A percentile compares a stretch with the other conserved stretches of the same genome.
Conservation (phyloP, 2,113 vertebrate genomes). For the Percopsis transmontana region DNA sequence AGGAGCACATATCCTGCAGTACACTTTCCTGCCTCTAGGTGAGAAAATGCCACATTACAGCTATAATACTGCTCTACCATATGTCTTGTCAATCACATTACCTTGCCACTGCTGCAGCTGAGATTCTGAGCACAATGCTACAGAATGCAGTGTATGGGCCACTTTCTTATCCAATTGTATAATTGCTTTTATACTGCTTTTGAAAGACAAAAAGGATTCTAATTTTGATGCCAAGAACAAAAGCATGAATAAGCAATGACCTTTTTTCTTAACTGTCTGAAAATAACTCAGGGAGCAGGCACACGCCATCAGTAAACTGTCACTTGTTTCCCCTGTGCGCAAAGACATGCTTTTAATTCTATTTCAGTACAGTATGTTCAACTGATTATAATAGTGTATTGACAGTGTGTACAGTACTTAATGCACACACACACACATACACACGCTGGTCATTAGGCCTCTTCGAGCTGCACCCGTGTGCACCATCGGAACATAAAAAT, state of each 20-base stretch:
- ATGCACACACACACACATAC: neutral
- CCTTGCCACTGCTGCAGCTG: too few species aligned
- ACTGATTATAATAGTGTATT: constrained; percentile 25
- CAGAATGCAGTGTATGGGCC: too few species aligned
- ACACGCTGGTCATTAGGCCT: too few species aligned
- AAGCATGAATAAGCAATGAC: constrained; percentile 7
- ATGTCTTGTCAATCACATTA: too few species aligned
- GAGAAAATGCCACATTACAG: too few species aligned
- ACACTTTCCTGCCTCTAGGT: too few species aligned
- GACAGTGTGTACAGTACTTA: constrained; percentile 26
- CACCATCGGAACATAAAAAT: too few species aligned
- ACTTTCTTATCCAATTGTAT: too few species aligned
- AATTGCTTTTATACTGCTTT: neutral
- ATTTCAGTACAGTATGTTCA: constrained; percentile 45
- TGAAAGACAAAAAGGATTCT: constrained; percentile 2
- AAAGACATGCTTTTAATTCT: constrained; percentile 29
- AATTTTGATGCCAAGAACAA: neutral
- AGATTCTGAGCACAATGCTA: too few species aligned
- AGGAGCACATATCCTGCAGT: too few species aligned
- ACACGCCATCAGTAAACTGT: constrained; percentile 20
- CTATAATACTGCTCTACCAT: too few species aligned
- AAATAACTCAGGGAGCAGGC: constrained; percentile 39
- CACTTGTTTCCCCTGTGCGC: constrained; percentile 11
- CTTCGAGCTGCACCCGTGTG: too few species aligned
- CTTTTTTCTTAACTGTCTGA: constrained; percentile 17